phyloP scores from a whole-genome alignment of 2,113 vertebrate genomes.

The Shinisaurus crocodilurus region DNA sequence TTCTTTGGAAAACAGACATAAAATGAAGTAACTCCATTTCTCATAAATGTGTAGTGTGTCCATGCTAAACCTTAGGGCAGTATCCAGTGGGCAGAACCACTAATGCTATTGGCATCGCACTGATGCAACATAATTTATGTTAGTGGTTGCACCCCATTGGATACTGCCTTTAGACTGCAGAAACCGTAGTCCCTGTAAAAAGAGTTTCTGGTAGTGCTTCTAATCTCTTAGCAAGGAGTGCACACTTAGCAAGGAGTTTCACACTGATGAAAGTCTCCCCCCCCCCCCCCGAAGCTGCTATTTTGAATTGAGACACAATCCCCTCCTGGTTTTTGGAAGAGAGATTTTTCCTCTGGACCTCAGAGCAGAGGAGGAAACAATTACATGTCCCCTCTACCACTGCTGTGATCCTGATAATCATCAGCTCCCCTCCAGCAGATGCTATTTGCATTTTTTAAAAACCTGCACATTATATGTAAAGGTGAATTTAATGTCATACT shows the following conservation, averaged over 20 bases:
- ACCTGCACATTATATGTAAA: neutral
- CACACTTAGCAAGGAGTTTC: neutral
- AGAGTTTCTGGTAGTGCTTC: neutral
- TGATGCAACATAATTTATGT: too few relatives aligned
- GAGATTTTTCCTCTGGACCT: neutral
- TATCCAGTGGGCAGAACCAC: too few relatives aligned
- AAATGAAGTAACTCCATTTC: neutral
- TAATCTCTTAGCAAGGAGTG: too few relatives aligned
- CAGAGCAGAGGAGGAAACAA: neutral
- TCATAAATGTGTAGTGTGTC: neutral
- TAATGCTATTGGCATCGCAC: too few relatives aligned
- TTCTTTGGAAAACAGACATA: neutral
- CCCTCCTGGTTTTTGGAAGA: neutral
- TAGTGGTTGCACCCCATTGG: too few relatives aligned
- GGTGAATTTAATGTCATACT: neutral
- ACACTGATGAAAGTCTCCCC: neutral
- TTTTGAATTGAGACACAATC: neutral
- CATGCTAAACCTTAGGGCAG: neutral
- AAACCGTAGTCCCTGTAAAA: neutral
- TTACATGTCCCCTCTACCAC: neutral
- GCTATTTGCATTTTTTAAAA: neutral
- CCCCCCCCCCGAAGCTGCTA: too few relatives aligned
- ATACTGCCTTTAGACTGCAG: neutral
- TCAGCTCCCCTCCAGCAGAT: too few relatives aligned
- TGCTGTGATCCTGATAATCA: neutral